These are phyloP conservation scores for Drosophila setifemur DNA, from an alignment of 1,140 invertebrate species.

Conservation along the genomic window DNA sequence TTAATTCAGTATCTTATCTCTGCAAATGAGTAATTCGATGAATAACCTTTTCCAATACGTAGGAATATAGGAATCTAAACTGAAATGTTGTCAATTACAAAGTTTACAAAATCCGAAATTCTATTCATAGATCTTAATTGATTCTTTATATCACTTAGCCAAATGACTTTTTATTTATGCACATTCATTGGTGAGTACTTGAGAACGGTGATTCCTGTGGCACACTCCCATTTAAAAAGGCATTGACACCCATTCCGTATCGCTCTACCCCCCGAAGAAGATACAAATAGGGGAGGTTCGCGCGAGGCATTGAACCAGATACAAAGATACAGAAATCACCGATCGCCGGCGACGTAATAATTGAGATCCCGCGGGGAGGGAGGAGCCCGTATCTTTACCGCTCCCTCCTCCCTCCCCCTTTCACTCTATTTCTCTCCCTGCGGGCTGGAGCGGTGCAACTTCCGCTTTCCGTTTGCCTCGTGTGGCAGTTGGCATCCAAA, in stretches of 20 bases:
- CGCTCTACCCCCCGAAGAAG: not conserved
- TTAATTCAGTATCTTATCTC: too few relatives aligned
- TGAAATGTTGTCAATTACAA: not conserved
- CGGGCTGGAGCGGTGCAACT: constrained; percentile 22
- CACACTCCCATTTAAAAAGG: constrained; percentile 17
- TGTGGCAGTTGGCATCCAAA: constrained; percentile 33
- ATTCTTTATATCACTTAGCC: too few relatives aligned
- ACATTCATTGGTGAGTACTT: constrained; percentile 16
- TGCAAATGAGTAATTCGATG: too few relatives aligned
- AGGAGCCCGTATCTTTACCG: constrained; percentile 35
- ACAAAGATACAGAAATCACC: constrained; percentile 15
- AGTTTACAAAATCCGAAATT: too few relatives aligned
- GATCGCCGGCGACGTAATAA: constrained; percentile 57
- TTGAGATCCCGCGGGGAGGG: constrained; percentile 12
- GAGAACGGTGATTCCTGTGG: constrained; percentile 4
- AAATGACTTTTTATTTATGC: too few relatives aligned
- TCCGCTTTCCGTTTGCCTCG: constrained; percentile 26
- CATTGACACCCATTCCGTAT: constrained; percentile 8
- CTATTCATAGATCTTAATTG: too few relatives aligned
- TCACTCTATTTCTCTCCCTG: not conserved
- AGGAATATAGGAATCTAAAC: too few relatives aligned
- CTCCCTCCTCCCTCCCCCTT: not conserved
- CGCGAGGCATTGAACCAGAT: not conserved
- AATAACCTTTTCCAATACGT: too few relatives aligned
- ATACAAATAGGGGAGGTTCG: not conserved